Base-by-base conservation (phyloP, 2,888 invertebrate species). In the Xestoiulus laeticollis region DNA sequence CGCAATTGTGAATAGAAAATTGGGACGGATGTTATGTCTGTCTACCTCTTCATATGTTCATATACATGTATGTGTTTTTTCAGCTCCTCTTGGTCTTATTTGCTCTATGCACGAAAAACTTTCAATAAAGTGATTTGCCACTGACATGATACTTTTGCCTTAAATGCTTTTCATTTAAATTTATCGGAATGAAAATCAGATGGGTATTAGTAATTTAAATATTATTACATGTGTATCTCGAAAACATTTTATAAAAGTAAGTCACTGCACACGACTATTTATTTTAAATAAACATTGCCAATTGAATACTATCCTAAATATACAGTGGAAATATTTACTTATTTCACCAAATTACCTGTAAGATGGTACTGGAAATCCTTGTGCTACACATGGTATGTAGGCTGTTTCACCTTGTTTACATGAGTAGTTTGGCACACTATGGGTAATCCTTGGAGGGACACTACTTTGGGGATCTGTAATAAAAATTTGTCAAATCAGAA, bases 401-500 rank as follows among this genome's bases (percentile, higher is more conserved):
- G 88, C 87, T 38, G 86, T 87, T 30, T 85, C 84, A 82, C 87
- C 87, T 68, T 87, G 87, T 87, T 88, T 85, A 30, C 87, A 85
- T 22, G 85, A 83, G 32, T 88, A 84, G 59, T 88, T 88, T 59
- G 88, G 88, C 33, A 84, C 87, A 83, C 88, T 89, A 86, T 89
- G 89, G 22, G 89, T 89, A 53, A 89, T 87, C 44, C 89, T 82
- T 86, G 89, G 89, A 26, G 89, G 89, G 30, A 89, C 89, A 82
- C 89, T 89, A 86, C 89, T 89, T 68, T 89, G 89, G 8, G 89
- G 89, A 86, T 89, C 89, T 89, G 87, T 8, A 88, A 88, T 38
- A 38, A 38, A 38, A 5, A 38, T 38, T 5, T 38, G 4, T 38
- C 33, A 38, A 38, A 38, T 38, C 33, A 38, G 33, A 38, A 38